These are phyloP conservation scores for Oceanites oceanicus DNA, from an alignment of 2,113 vertebrate genomes.

Conservation along the genomic window DNA sequence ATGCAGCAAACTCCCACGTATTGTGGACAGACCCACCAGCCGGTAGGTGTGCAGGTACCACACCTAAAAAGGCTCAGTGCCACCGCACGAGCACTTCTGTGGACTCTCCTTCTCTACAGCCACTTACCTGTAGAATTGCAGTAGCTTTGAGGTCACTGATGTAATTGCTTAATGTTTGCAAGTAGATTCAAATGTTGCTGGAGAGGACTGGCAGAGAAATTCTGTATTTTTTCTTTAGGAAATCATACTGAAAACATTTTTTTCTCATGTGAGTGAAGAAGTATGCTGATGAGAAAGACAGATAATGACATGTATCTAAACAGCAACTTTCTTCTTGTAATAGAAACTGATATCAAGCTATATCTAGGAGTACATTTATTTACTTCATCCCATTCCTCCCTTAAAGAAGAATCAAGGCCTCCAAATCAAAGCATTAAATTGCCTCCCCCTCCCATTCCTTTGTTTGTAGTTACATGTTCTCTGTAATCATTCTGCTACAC, in stretches of 20 bases:
- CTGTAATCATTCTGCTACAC: not conserved
- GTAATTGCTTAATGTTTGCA: not conserved
- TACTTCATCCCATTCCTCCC: not conserved
- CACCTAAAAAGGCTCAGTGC: not conserved
- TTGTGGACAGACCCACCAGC: not conserved
- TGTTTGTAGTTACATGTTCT: not conserved
- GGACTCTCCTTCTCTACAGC: not conserved
- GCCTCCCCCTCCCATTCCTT: not conserved
- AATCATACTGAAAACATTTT: not conserved
- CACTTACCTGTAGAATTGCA: not conserved
- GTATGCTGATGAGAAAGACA: not conserved
- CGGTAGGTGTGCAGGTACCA: not conserved
- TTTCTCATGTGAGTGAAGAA: not conserved
- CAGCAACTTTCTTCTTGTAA: not conserved
- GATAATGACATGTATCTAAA: not conserved
- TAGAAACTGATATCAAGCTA: not conserved
- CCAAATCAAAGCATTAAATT: not conserved
- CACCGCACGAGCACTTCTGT: not conserved
- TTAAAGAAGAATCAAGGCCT: not conserved
- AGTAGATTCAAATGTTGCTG: not conserved
- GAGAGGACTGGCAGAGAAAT: not conserved
- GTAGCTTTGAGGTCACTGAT: not conserved
- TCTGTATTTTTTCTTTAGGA: not conserved
- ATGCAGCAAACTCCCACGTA: fast-evolving
- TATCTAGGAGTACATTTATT: not conserved